These are phyloP conservation scores for Chaetodon trifasciatus DNA, from an alignment of 2,797 vertebrate species.

Conservation along the genomic window DNA sequence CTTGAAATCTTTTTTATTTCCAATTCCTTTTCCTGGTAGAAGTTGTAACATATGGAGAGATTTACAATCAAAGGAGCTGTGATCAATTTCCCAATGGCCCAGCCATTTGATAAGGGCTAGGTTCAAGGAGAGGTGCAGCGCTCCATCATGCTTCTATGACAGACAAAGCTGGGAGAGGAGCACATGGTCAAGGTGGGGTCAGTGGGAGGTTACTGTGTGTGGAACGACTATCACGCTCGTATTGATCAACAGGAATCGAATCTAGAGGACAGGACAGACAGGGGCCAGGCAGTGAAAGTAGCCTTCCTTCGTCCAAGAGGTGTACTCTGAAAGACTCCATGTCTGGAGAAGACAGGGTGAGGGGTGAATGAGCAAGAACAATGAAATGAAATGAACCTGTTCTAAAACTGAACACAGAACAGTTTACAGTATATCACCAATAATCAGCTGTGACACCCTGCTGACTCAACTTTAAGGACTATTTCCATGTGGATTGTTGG, in stretches of 20 bases:
- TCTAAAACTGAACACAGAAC: not conserved
- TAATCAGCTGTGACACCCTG: slow-evolving; percentile 41
- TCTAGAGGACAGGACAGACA: not conserved
- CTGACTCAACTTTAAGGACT: slow-evolving; percentile 29
- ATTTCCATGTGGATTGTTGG: slow-evolving; percentile 13
- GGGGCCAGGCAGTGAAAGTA: not conserved
- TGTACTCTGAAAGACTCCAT: not conserved
- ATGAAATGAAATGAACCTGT: not conserved
- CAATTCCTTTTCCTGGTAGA: not conserved
- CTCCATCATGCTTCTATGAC: slow-evolving; percentile 47
- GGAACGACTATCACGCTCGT: not conserved
- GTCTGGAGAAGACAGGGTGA: not conserved
- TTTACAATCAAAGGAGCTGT: slow-evolving; percentile 38
- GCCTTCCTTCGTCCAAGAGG: not conserved
- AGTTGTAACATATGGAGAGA: slow-evolving; percentile 16
- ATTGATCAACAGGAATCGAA: slow-evolving; percentile 27
- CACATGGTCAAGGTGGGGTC: slow-evolving; percentile 39
- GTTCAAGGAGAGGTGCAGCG: slow-evolving; percentile 42
- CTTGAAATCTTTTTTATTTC: not conserved
- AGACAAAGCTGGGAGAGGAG: slow-evolving; percentile 11
- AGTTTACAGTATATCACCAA: slow-evolving; percentile 16
- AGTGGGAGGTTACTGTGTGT: slow-evolving; percentile 19
- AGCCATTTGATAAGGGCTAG: slow-evolving; percentile 3
- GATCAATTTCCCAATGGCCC: slow-evolving; percentile 33
- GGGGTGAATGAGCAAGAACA: not conserved